phyloP scores from a whole-genome alignment of 2,797 vertebrate species.

The Vireo griseus region DNA sequence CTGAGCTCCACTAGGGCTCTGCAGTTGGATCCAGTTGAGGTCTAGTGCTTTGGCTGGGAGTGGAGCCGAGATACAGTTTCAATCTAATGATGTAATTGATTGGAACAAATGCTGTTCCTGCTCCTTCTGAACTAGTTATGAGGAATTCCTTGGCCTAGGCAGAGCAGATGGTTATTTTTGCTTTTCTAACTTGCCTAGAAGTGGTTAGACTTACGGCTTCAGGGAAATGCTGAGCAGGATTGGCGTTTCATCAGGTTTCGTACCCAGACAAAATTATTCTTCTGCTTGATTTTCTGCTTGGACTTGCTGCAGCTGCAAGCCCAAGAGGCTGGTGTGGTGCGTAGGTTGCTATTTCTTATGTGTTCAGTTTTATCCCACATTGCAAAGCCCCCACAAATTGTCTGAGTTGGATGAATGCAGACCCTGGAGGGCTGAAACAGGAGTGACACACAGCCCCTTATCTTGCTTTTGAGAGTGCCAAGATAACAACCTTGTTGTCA shows the following conservation, averaged over 20 bases:
- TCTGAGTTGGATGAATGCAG: neutral
- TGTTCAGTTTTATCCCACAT: neutral
- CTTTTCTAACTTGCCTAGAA: conserved; percentile 22
- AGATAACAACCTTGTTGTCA: neutral
- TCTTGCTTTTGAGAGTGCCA: neutral
- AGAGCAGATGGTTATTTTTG: neutral
- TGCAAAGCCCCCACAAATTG: accelerated
- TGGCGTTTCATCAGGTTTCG: neutral
- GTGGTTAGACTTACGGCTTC: conserved; percentile 4
- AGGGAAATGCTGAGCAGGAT: conserved; percentile 28
- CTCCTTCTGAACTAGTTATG: neutral
- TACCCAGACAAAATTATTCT: neutral
- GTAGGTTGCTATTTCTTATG: neutral
- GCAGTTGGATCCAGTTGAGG: neutral
- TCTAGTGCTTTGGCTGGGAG: neutral
- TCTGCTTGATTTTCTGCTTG: neutral
- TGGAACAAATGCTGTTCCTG: conserved; percentile 15
- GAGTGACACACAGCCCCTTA: neutral
- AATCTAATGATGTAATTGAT: neutral
- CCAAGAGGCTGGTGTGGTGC: neutral
- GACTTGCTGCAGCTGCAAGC: neutral
- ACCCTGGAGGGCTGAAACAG: neutral
- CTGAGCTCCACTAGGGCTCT: neutral
- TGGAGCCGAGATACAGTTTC: neutral
- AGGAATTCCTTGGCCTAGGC: conserved; percentile 24